A percentile compares a stretch with the other conserved stretches of the same genome.
phyloP scores from a whole-genome alignment of 2,888 invertebrate genomes.

The Leptarthrus brevirostris region DNA sequence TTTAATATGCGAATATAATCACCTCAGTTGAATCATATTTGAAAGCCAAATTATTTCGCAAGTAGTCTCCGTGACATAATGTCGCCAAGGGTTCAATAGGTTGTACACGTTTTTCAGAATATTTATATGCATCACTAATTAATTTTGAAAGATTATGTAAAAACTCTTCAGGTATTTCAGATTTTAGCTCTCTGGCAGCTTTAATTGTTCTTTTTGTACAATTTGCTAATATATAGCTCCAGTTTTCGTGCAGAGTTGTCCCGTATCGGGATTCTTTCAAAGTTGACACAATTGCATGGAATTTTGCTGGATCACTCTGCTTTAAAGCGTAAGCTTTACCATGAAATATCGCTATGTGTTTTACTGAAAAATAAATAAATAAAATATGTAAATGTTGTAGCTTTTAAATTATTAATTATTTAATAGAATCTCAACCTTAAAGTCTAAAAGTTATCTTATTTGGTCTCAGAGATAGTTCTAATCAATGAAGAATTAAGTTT shows the following conservation, averaged over 20 bases:
- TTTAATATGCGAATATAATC: too few relatives aligned
- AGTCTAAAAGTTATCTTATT: too few relatives aligned
- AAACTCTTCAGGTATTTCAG: constrained; percentile 59
- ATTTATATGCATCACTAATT: constrained; percentile 53
- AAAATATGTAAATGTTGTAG: too few relatives aligned
- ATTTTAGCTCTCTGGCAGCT: constrained; percentile 54
- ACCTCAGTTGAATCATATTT: too few relatives aligned
- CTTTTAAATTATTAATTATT: too few relatives aligned
- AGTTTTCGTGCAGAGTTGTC: constrained; percentile 55
- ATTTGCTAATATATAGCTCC: constrained; percentile 52
- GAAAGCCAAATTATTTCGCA: constrained; percentile 65
- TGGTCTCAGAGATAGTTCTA: too few relatives aligned
- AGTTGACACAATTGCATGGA: constrained; percentile 56
- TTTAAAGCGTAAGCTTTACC: constrained; percentile 63
- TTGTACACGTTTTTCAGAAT: constrained; percentile 59
- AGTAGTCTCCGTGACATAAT: constrained; percentile 65
- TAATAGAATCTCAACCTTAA: too few relatives aligned
- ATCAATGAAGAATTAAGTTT: too few relatives aligned
- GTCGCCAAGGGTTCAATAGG: constrained; percentile 63
- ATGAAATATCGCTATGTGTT: constrained; percentile 63
- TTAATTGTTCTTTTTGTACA: constrained; percentile 55
- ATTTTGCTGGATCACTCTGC: constrained; percentile 57
- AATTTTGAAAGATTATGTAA: constrained; percentile 56
- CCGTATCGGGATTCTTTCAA: constrained; percentile 61
- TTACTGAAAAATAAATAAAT: constrained; percentile 54